Evolutionary conservation across 2,797 vertebrate species (phyloP).

Genomic region (Hipposideros larvatus): DNA sequence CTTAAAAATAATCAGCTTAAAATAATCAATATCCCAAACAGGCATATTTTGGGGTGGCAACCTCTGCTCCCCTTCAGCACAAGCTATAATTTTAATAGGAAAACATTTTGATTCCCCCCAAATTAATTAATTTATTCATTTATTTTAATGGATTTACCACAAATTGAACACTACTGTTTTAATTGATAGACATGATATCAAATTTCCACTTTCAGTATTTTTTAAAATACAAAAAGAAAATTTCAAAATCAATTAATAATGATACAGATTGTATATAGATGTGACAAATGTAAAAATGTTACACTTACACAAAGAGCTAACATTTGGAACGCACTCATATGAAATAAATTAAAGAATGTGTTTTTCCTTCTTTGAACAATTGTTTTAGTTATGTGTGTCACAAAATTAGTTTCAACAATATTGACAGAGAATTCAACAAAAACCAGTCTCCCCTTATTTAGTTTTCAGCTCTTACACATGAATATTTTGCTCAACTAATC

Average conservation of each 20-base stretch:
- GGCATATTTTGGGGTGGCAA: too few relatives aligned
- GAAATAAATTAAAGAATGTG: background rate
- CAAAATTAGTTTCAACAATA: background rate
- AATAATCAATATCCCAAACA: too few relatives aligned
- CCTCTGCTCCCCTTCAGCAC: background rate
- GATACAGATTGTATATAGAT: background rate
- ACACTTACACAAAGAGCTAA: background rate
- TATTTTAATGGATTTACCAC: background rate
- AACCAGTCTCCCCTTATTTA: background rate
- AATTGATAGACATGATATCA: background rate
- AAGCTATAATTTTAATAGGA: background rate
- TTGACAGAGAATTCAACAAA: background rate
- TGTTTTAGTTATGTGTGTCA: background rate
- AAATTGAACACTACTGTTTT: background rate
- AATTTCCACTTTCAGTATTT: background rate
- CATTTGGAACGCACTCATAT: background rate
- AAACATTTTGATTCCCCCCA: background rate
- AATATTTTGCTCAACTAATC: background rate
- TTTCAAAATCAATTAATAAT: background rate
- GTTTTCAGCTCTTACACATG: background rate
- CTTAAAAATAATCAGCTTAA: too few relatives aligned
- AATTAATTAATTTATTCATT: background rate
- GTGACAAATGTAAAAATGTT: background rate
- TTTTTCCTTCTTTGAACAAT: background rate
- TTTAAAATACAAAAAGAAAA: background rate